A percentile compares a stretch with the other conserved stretches of the same genome.
phyloP scores from a whole-genome alignment of 2,113 vertebrate genomes.

The Regulus satrapa region DNA sequence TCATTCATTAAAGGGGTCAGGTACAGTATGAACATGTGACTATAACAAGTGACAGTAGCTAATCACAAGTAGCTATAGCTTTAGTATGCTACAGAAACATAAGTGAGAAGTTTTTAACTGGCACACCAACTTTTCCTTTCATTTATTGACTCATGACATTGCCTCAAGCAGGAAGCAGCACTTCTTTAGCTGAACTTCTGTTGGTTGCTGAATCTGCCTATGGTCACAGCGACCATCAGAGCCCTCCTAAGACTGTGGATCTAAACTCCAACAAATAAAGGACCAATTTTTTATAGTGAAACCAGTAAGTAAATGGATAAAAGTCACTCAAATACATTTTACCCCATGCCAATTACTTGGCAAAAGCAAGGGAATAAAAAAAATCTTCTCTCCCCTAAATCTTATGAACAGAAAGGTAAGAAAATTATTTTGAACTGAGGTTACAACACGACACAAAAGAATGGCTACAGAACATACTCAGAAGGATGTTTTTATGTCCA shows the following conservation, averaged over 20 bases:
- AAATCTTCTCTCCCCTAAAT: not conserved
- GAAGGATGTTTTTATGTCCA: not conserved
- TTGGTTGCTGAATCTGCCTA: not conserved
- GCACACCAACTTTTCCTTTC: not conserved
- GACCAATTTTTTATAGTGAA: not conserved
- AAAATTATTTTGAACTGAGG: not conserved
- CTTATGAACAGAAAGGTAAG: not conserved
- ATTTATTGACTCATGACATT: not conserved
- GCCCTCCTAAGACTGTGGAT: not conserved
- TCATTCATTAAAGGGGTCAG: not conserved
- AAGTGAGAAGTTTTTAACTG: not conserved
- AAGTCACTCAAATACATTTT: not conserved
- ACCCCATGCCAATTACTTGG: not conserved
- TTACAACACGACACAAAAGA: not conserved
- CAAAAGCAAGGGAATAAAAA: not conserved
- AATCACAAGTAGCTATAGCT: not conserved
- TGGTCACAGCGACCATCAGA: not conserved
- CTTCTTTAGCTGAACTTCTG: not conserved
- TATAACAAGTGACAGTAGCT: not conserved
- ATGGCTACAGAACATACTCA: not conserved
- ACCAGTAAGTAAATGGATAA: not conserved
- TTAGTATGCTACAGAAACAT: not conserved
- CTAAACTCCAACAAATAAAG: not conserved
- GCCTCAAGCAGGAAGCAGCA: not conserved
- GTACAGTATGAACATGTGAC: not conserved